Conservation (phyloP, 2,113 vertebrate genomes). For the Meleagris gallopavo region DNA sequence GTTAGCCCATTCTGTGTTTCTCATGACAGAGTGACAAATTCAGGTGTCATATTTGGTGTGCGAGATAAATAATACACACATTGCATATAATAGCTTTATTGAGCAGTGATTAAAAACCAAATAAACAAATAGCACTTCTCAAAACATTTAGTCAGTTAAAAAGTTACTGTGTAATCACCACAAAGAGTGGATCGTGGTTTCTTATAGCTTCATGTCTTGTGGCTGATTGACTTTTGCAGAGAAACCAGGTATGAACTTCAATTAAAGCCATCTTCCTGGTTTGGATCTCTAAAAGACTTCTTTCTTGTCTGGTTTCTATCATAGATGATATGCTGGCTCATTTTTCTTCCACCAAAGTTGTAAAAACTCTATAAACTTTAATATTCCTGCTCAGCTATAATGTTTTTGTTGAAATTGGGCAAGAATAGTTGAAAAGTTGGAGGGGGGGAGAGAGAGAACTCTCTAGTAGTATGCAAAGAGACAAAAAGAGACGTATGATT, state of each 20-base stretch:
- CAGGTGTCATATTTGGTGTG: not conserved
- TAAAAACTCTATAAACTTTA: not conserved
- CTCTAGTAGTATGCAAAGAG: not conserved
- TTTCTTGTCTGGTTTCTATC: not conserved
- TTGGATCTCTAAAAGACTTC: not conserved
- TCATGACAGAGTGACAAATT: not conserved
- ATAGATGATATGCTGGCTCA: not conserved
- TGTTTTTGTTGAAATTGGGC: not conserved
- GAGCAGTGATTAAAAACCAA: not conserved
- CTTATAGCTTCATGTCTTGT: not conserved
- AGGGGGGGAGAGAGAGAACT: not conserved
- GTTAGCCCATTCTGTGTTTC: not conserved
- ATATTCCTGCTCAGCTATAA: not conserved
- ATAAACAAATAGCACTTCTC: not conserved
- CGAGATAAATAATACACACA: not conserved
- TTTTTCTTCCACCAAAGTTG: not conserved
- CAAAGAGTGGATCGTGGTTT: not conserved
- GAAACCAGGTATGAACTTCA: not conserved
- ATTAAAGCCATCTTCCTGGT: not conserved
- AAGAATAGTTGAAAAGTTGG: not conserved
- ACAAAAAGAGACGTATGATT: not conserved
- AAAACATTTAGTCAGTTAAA: slow-evolving; percentile 6
- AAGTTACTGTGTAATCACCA: not conserved
- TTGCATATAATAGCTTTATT: slow-evolving; percentile 46
- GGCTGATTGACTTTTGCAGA: not conserved